phyloP scores from a whole-genome alignment of 2,797 vertebrate species.

The Brachymystax lenok region DNA sequence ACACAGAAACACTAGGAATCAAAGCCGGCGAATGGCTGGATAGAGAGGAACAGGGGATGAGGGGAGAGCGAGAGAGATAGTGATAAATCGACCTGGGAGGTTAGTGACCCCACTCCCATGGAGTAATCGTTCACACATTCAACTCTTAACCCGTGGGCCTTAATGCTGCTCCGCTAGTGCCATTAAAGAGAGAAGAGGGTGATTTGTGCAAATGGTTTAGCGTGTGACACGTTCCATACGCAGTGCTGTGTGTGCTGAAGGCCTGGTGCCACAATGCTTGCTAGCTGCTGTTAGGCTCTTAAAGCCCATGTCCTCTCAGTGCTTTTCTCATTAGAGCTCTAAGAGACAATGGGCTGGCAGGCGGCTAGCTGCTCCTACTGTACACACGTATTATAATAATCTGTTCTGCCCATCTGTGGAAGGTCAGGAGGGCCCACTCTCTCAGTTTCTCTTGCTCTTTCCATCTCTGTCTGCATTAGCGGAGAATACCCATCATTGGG shows the following conservation, averaged over 20 bases:
- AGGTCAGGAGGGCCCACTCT: slow-evolving; percentile 54
- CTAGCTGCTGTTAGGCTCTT: slow-evolving; percentile 24
- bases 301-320: slow-evolving; percentile 59
- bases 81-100: slow-evolving; percentile 46
- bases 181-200: slow-evolving; percentile 63
- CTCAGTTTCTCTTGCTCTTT: slow-evolving; percentile 28
- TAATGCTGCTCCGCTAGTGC: slow-evolving; percentile 63
- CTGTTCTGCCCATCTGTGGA: slow-evolving; percentile 65
- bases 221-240: slow-evolving; percentile 44
- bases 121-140: slow-evolving; percentile 73
- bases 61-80: slow-evolving; percentile 4
- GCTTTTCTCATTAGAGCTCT: slow-evolving; percentile 41
- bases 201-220: slow-evolving; percentile 68
- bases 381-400: slow-evolving; percentile 69
- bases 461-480: slow-evolving; percentile 48
- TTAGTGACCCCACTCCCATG: slow-evolving; percentile 63
- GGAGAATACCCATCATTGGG: slow-evolving; percentile 46
- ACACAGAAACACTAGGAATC: background rate
- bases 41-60: slow-evolving; percentile 27
- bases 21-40: slow-evolving; percentile 5
- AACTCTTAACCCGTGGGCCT: slow-evolving; percentile 67
- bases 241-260: background rate
- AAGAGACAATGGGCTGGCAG: slow-evolving; percentile 58
- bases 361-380: slow-evolving; percentile 25
- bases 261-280: background rate